These are phyloP conservation scores for Trichonephila inaurata DNA, from an alignment of 1,140 invertebrate species.

Conservation along the genomic window DNA sequence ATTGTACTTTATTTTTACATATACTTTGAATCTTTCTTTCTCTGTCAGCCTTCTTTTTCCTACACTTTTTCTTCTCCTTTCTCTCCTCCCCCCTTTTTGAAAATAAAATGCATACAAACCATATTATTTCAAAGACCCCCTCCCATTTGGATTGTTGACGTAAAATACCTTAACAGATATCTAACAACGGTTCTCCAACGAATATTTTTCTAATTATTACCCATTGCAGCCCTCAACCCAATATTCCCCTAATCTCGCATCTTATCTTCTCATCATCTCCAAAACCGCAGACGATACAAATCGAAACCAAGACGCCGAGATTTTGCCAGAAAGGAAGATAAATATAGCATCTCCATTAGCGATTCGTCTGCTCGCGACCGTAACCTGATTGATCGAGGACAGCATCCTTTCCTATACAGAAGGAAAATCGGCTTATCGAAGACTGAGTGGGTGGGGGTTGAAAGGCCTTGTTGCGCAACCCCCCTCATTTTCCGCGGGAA, in stretches of 20 bases:
- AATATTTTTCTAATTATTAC: too few species aligned
- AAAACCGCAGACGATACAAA: not conserved
- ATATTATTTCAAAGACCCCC: too few species aligned
- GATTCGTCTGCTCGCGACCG: not conserved
- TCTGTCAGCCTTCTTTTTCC: too few species aligned
- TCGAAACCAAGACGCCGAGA: not conserved
- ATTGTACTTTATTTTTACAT: too few species aligned
- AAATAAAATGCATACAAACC: too few species aligned
- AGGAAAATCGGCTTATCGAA: not conserved
- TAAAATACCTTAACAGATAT: too few species aligned
- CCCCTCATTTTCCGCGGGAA: not conserved
- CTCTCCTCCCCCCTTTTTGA: too few species aligned
- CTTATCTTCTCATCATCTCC: not conserved
- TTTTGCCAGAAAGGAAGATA: not conserved
- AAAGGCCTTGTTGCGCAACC: not conserved
- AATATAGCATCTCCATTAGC: slow-evolving; percentile 31
- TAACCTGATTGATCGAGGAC: slow-evolving; percentile 25
- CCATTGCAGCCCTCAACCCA: too few species aligned
- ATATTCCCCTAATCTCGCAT: not conserved
- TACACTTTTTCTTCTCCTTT: too few species aligned
- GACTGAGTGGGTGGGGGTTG: not conserved
- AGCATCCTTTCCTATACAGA: not conserved
- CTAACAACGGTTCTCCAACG: too few species aligned
- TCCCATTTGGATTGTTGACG: too few species aligned
- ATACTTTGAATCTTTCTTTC: too few species aligned